phyloP scores from a whole-genome alignment of 1,140 invertebrate genomes.

The Portunus trituberculatus region DNA sequence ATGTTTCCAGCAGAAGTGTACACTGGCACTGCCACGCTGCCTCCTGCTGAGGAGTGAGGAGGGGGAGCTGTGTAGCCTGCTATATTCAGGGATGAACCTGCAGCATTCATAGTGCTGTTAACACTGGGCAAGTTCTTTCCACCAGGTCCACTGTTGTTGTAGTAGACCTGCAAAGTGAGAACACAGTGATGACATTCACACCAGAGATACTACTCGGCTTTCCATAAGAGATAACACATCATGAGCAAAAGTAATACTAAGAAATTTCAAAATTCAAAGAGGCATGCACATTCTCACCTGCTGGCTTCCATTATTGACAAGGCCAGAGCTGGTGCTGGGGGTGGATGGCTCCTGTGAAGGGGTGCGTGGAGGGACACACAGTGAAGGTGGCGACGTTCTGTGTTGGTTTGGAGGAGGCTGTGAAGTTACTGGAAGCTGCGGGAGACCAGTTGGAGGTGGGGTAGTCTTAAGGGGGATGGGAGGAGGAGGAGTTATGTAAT shows the following conservation, averaged over 20 bases:
- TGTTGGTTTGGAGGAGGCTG: constrained; percentile 60
- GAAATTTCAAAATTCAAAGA: not conserved
- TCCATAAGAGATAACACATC: not conserved
- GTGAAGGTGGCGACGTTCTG: constrained; percentile 64
- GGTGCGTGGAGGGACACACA: constrained; percentile 61
- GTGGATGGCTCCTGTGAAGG: constrained; percentile 64
- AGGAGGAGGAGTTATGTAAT: constrained; percentile 67
- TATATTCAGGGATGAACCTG: constrained; percentile 2
- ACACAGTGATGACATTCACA: not conserved
- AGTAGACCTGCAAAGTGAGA: constrained; percentile 52
- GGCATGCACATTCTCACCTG: constrained; percentile 32
- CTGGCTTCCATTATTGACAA: constrained; percentile 53
- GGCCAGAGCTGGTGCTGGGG: constrained; percentile 56
- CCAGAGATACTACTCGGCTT: not conserved
- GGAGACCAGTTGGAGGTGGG: constrained; percentile 2
- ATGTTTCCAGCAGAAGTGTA: constrained; percentile 61
- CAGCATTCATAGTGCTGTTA: constrained; percentile 33
- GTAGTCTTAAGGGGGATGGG: constrained; percentile 46
- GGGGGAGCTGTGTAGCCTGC: constrained; percentile 26
- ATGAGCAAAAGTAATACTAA: not conserved
- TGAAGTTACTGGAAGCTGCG: constrained; percentile 45
- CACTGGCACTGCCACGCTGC: constrained; percentile 38
- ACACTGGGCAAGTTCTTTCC: constrained; percentile 54
- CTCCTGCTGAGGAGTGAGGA: constrained; percentile 49
- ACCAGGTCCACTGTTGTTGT: constrained; percentile 61